phyloP scores from a whole-genome alignment of 1,140 invertebrate species.

The Drosophila aff. region DNA sequence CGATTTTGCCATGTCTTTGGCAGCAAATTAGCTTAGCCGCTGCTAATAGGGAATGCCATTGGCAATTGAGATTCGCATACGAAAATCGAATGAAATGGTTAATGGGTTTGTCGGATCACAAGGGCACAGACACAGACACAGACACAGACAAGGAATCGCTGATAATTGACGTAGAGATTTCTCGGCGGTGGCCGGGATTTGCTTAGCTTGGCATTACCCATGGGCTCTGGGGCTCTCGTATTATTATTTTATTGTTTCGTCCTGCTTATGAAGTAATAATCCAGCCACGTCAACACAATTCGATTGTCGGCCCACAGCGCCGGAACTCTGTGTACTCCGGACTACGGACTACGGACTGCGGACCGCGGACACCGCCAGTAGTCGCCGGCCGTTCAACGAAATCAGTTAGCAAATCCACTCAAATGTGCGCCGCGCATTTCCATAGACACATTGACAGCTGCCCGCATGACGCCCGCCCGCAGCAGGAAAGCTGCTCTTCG shows the following conservation, averaged over 20 bases:
- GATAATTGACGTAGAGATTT: slow-evolving; percentile 76
- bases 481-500: slow-evolving; percentile 23
- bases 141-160: slow-evolving; percentile 65
- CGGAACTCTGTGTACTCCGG: slow-evolving; percentile 22
- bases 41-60: slow-evolving; percentile 70
- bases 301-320: slow-evolving; percentile 75
- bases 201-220: slow-evolving; percentile 14
- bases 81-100: slow-evolving; percentile 78
- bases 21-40: slow-evolving; percentile 70
- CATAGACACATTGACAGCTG: slow-evolving; percentile 82
- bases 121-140: slow-evolving; percentile 25
- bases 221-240: slow-evolving; percentile 1
- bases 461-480: slow-evolving; percentile 60
- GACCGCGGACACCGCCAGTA: slow-evolving; percentile 56
- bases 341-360: slow-evolving; percentile 48
- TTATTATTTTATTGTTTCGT: slow-evolving; percentile 67
- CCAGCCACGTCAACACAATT: slow-evolving; percentile 82
- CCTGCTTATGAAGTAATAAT: slow-evolving; percentile 83
- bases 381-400: slow-evolving; percentile 64
- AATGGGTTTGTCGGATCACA: slow-evolving; percentile 65
- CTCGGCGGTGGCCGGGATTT: slow-evolving; percentile 31
- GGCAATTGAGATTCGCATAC: slow-evolving; percentile 77
- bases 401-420: slow-evolving; percentile 83
- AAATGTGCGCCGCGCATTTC: slow-evolving; percentile 78
- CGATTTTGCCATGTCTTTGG: slow-evolving; percentile 67